A percentile compares a stretch with the other conserved stretches of the same genome.
phyloP scores from a whole-genome alignment of 2,113 vertebrate species.

The Sterna hirundo region DNA sequence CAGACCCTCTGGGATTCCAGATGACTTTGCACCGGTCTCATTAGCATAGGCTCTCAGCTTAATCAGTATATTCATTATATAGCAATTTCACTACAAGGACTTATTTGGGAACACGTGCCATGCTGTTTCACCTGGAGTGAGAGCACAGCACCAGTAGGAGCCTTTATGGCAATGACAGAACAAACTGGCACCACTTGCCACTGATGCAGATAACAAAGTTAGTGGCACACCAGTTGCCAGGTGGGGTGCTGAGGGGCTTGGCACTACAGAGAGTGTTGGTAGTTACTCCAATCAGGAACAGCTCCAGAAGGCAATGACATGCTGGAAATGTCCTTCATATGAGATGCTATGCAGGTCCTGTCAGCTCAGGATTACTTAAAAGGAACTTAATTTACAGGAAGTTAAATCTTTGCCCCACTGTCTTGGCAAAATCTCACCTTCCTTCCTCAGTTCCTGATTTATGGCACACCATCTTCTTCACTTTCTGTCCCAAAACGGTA shows the following conservation, averaged over 20 bases:
- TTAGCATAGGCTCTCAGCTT: neutral
- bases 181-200: neutral
- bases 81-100: neutral
- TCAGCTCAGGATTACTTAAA: neutral
- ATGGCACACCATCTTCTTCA: neutral
- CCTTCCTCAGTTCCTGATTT: neutral
- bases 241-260: neutral
- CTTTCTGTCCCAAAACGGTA: neutral
- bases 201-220: too few relatives aligned
- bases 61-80: neutral
- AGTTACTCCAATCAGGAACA: neutral
- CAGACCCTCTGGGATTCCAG: constrained; percentile 4
- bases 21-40: neutral
- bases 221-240: neutral
- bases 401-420: neutral
- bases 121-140: neutral
- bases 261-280: neutral
- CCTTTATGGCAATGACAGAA: neutral
- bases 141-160: neutral
- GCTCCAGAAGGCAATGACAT: neutral
- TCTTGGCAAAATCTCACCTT: neutral
- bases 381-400: neutral
- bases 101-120: neutral
- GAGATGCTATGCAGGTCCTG: neutral
- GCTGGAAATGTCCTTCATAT: neutral